Evolutionary conservation across 2,888 invertebrate genomes (phyloP), one percentile per base, ranked within the genome.

Genomic region (Himalopsyche kuldschensis): DNA sequence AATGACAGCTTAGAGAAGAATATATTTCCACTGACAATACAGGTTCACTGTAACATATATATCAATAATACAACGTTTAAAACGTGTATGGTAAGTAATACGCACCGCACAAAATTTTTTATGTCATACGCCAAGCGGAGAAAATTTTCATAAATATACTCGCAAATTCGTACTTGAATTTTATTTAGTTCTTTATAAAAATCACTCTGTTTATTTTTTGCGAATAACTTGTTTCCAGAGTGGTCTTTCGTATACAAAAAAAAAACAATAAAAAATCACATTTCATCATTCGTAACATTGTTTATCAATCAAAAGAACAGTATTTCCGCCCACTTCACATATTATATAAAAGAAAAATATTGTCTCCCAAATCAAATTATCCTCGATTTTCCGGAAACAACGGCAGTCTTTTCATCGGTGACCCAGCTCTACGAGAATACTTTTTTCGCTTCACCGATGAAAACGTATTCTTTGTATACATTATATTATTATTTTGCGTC

Each of bases 201-300:
- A 69, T 69, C 30, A 30, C 69, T 63, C 27, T 8, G 17, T 55
- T 32, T 10, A 27, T 24, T 27, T 69, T 69, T 1, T 27, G 10
- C 27, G 2, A 69, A 69, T 30, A 69, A 27, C 69, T 30, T 69
- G 24, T 69, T 69, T 30, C 30, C 4, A 4, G 27, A 27, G 24
- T 55, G 55, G n/a, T 20, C 24, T 55, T 20, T 20, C 20, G 55
- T 55, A 20, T 20, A 55, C 55, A 20, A 27, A 69, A 69, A 69
- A 30, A 69, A 69, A 15, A 27, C 11, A 69, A 69, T 11, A 78
- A n/a, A 48, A 82, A 78, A 79, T 82, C 80, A 82, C 84, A 75
- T 82, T 81, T 84, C 84, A 84, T 47, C 80, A 78, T 84, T 84
- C 78, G 82, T 84, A 84, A 84, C 82, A 75, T 84, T 84, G 82